Conservation (phyloP, 2,888 invertebrate species). For the Drosophila aldrichi region DNA sequence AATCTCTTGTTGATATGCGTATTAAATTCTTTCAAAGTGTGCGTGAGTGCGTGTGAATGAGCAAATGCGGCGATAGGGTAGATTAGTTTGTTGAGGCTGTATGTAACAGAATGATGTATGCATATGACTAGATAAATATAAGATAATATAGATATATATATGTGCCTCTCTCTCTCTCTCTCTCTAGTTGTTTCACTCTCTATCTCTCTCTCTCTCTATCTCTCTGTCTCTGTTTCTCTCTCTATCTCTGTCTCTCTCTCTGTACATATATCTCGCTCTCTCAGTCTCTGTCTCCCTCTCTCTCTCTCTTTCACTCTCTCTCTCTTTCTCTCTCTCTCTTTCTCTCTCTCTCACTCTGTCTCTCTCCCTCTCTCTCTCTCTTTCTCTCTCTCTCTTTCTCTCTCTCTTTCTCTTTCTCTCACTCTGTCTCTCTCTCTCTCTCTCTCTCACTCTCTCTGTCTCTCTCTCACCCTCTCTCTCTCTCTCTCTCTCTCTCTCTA, state of each 20-base stretch:
- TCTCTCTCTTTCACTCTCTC: background rate
- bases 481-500: background rate
- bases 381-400: background rate
- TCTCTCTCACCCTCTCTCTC: background rate
- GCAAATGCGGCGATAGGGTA: background rate
- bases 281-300: no score
- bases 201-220: background rate
- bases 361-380: background rate
- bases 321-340: background rate
- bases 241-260: background rate
- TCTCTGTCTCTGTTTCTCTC: background rate
- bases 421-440: background rate
- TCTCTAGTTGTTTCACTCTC: background rate
- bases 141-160: no score
- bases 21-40: constrained; percentile 33
- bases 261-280: no score
- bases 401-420: background rate
- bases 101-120: background rate
- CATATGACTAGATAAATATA: no score
- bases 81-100: background rate
- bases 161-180: background rate
- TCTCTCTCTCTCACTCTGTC: background rate
- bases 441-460: background rate
- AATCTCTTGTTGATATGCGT: constrained; percentile 53
- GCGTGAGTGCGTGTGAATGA: background rate